Percentiles rank a stretch among this genome's conserved stretches.
phyloP scores from a whole-genome alignment of 2,113 vertebrate species.

The Triplophysa dalaica region DNA sequence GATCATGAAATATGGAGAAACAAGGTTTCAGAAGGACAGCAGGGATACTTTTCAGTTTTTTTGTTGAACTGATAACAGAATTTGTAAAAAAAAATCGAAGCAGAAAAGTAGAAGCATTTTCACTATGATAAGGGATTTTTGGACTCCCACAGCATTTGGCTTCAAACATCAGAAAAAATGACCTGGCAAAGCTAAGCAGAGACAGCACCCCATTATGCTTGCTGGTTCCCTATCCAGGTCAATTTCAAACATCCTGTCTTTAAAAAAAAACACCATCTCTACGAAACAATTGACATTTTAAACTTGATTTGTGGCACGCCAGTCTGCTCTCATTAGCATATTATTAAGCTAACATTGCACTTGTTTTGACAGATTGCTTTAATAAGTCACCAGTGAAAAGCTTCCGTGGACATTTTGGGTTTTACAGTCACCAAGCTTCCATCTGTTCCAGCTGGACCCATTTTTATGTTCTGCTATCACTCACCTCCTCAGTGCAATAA shows the following conservation, averaged over 20 bases:
- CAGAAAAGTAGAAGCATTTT: too few relatives aligned
- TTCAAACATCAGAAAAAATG: slow-evolving; percentile 19
- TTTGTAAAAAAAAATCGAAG: too few relatives aligned
- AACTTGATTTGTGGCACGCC: slow-evolving; percentile 70
- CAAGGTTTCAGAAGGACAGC: too few relatives aligned
- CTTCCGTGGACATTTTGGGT: slow-evolving; percentile 74
- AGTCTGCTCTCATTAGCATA: slow-evolving; percentile 75
- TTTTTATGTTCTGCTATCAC: slow-evolving; percentile 76
- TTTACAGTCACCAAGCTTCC: slow-evolving; percentile 80
- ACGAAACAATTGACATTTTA: slow-evolving; percentile 71
- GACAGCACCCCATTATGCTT: slow-evolving; percentile 9
- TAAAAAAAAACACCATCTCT: slow-evolving; percentile 53
- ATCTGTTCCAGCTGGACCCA: slow-evolving; percentile 73
- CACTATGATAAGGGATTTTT: background rate
- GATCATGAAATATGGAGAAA: too few relatives aligned
- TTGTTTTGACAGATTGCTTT: slow-evolving; percentile 80
- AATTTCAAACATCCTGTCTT: slow-evolving; percentile 48
- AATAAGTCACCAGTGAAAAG: slow-evolving; percentile 78
- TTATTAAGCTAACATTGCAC: slow-evolving; percentile 70
- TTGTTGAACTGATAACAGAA: too few relatives aligned
- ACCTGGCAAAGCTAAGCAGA: slow-evolving; percentile 32
- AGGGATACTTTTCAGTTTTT: too few relatives aligned
- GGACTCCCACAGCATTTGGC: background rate
- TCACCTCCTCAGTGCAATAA: slow-evolving; percentile 78
- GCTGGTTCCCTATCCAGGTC: background rate